phyloP scores from a whole-genome alignment of 2,113 vertebrate species.

The Pavo muticus region DNA sequence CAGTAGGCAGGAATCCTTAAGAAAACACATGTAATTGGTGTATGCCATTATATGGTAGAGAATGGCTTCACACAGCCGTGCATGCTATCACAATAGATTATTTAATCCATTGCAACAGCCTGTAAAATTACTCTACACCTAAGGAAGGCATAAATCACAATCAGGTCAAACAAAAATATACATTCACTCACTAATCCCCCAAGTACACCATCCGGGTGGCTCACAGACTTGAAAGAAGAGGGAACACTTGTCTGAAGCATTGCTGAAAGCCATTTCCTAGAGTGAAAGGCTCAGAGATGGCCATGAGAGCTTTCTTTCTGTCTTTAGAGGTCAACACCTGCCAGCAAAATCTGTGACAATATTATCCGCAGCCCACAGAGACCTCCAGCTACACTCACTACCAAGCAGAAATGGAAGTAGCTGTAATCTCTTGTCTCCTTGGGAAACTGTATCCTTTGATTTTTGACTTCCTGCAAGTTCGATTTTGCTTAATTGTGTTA shows the following conservation, averaged over 20 bases:
- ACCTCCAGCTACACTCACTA: not conserved
- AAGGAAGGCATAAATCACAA: not conserved
- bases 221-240: not conserved
- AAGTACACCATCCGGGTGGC: accelerated
- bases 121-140: not conserved
- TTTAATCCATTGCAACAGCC: not conserved
- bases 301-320: not conserved
- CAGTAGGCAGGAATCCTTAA: not conserved
- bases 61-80: accelerated
- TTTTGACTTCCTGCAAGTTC: conserved; percentile 12
- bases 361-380: not conserved
- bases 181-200: not conserved
- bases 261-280: not conserved
- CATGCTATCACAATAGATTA: not conserved
- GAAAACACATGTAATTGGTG: not conserved
- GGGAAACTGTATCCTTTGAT: not conserved
- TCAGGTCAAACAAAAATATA: not conserved
- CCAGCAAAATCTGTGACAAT: not conserved
- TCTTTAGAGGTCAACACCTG: not conserved
- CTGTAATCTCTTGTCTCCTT: not conserved
- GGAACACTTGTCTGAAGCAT: not conserved
- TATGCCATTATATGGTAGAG: not conserved
- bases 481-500: conserved; percentile 20
- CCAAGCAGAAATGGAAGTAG: not conserved
- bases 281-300: not conserved